Evolutionary conservation across 2,113 vertebrate species (phyloP).

Genomic region (Cyprinodon tularosa): DNA sequence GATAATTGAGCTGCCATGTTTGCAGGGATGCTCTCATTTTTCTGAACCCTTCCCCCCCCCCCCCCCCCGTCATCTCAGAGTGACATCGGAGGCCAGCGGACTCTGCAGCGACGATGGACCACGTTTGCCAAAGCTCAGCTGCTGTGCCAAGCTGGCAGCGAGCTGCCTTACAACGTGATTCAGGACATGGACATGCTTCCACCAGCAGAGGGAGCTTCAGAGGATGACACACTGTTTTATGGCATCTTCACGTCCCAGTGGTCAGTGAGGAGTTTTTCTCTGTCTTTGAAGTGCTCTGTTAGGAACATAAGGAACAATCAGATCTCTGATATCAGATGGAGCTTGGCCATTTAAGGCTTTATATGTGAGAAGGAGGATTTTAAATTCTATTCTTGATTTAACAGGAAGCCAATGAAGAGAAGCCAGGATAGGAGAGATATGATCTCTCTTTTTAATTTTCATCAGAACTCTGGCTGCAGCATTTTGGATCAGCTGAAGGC

Average conservation of each 20-base stretch:
- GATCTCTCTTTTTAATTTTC: too few relatives aligned
- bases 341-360: too few relatives aligned
- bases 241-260: slow-evolving; percentile 83
- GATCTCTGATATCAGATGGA: too few relatives aligned
- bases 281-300: background rate
- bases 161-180: slow-evolving; percentile 82
- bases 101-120: slow-evolving; percentile 81
- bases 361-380: too few relatives aligned
- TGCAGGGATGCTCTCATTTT: too few relatives aligned
- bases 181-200: slow-evolving; percentile 76
- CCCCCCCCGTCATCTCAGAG: slow-evolving; percentile 45
- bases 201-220: slow-evolving; percentile 66
- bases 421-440: too few relatives aligned
- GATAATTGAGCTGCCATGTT: background rate
- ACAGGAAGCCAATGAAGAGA: too few relatives aligned
- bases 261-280: slow-evolving; percentile 44
- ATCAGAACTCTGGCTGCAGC: too few relatives aligned
- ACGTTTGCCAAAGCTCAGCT: slow-evolving; percentile 83
- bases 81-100: slow-evolving; percentile 80
- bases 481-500: too few relatives aligned
- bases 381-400: too few relatives aligned
- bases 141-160: slow-evolving; percentile 70
- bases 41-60: too few relatives aligned
- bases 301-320: too few relatives aligned
- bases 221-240: slow-evolving; percentile 76